Evolutionary conservation across 1,140 invertebrate genomes (phyloP).

Genomic region (Pseudomyrmex gracilis): DNA sequence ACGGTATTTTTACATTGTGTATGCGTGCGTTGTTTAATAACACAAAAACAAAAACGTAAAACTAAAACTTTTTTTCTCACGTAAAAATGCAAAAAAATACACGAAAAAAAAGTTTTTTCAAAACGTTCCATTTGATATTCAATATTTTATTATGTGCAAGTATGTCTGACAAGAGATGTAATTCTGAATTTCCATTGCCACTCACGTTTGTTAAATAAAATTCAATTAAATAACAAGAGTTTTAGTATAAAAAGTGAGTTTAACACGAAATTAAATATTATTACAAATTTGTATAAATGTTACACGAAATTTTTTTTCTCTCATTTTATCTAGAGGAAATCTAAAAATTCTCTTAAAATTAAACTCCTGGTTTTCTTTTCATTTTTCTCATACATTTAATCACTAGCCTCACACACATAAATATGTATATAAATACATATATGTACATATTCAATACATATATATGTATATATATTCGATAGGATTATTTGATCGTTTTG

Average conservation of each 20-base stretch:
- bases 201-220: background rate
- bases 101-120: too few relatives aligned
- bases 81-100: too few relatives aligned
- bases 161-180: background rate
- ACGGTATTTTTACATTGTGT: too few relatives aligned
- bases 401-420: background rate
- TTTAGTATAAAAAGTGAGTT: background rate
- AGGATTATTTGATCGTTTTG: slow-evolving; percentile 29
- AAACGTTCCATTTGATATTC: slow-evolving; percentile 7
- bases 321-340: background rate
- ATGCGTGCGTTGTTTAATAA: too few relatives aligned
- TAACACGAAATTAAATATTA: background rate
- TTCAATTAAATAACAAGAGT: background rate
- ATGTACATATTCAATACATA: background rate
- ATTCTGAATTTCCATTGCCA: background rate
- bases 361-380: background rate
- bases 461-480: background rate
- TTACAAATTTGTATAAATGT: too few relatives aligned
- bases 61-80: too few relatives aligned
- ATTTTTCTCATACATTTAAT: slow-evolving; percentile 59
- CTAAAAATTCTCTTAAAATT: background rate
- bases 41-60: too few relatives aligned
- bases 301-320: background rate
- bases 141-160: background rate
- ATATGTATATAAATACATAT: background rate